Evolutionary conservation across 2,888 invertebrate genomes (phyloP).

Genomic region (Netelia fuscicornis): DNA sequence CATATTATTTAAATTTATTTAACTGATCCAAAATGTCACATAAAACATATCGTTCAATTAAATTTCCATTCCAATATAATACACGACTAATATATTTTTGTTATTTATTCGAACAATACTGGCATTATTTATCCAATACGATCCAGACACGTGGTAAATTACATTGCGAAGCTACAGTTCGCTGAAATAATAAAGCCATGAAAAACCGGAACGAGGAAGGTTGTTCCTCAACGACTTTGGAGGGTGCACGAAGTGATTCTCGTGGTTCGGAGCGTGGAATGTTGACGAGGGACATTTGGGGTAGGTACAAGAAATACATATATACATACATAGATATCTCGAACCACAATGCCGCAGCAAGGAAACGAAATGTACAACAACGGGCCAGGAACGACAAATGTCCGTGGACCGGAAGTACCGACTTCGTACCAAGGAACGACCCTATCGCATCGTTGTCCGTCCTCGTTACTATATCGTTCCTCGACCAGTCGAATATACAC

Average conservation of each 20-base stretch:
- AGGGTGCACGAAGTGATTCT: constrained; percentile 5
- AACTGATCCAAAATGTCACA: too few species aligned
- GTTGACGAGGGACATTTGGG: constrained; percentile 45
- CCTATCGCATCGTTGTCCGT: constrained; percentile 20
- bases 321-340: neutral
- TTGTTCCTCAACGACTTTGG: neutral
- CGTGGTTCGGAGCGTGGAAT: constrained; percentile 36
- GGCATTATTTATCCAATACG: too few species aligned
- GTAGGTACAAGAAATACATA: too few species aligned
- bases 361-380: constrained; percentile 35
- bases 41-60: too few species aligned
- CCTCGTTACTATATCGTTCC: constrained; percentile 19
- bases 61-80: too few species aligned
- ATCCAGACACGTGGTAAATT: too few species aligned
- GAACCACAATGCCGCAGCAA: constrained; percentile 42
- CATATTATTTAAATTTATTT: too few species aligned
- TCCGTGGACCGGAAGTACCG: constrained; percentile 63
- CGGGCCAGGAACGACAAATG: constrained; percentile 59
- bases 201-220: constrained; percentile 12
- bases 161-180: too few species aligned
- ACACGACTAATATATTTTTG: too few species aligned
- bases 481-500: neutral
- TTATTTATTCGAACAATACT: too few species aligned
- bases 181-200: neutral
- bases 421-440: constrained; percentile 46